These are phyloP conservation scores for Serilophus lunatus DNA, from an alignment of 2,113 vertebrate species.

Conservation along the genomic window DNA sequence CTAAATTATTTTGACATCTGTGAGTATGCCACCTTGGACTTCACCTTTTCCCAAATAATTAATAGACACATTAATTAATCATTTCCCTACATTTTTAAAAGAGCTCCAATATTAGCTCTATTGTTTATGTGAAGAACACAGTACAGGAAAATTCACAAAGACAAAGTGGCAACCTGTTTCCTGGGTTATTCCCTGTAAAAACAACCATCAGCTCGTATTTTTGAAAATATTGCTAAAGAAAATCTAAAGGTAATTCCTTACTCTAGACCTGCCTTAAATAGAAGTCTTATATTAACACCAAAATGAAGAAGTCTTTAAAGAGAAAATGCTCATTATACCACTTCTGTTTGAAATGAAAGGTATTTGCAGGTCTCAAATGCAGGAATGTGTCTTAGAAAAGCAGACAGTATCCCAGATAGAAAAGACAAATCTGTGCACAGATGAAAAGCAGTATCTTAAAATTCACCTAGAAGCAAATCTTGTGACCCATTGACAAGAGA, in stretches of 20 bases:
- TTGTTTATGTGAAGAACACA: background rate
- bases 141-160: background rate
- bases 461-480: background rate
- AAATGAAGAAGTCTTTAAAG: background rate
- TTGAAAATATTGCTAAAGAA: background rate
- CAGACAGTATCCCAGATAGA: background rate
- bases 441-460: background rate
- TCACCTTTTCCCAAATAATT: constrained; percentile 54
- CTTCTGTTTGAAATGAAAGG: background rate
- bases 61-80: constrained; percentile 13
- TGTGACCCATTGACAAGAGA: background rate
- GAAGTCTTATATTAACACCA: background rate
- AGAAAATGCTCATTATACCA: background rate
- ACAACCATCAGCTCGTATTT: background rate
- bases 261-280: background rate
- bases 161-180: background rate
- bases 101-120: background rate
- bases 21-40: constrained; percentile 28
- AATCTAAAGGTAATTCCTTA: background rate
- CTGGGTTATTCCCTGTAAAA: background rate
- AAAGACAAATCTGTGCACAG: background rate
- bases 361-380: background rate
- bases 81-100: constrained; percentile 41
- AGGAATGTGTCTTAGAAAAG: background rate
- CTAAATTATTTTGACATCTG: constrained; percentile 63